phyloP scores from a whole-genome alignment of 2,888 invertebrate species.

The Acleris sparsana region DNA sequence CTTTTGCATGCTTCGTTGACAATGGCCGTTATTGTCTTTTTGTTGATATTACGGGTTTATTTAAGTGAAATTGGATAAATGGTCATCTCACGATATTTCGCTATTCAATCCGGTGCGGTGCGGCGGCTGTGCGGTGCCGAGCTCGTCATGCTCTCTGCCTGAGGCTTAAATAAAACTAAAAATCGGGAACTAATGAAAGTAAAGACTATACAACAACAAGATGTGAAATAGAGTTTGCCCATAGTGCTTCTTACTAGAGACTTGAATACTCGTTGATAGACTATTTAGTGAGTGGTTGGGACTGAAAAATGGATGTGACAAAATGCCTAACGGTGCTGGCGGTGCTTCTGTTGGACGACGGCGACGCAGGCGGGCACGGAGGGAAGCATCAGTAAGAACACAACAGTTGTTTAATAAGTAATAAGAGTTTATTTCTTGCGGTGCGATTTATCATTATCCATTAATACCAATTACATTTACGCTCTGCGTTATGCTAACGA shows the following conservation, averaged over 20 bases:
- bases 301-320: constrained; percentile 60
- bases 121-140: constrained; percentile 58
- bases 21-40: constrained; percentile 70
- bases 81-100: constrained; percentile 75
- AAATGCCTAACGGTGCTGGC: constrained; percentile 64
- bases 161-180: constrained; percentile 58
- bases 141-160: constrained; percentile 54
- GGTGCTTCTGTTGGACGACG: constrained; percentile 60
- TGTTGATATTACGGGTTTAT: constrained; percentile 80
- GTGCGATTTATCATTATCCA: constrained; percentile 36
- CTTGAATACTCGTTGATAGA: constrained; percentile 49
- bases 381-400: constrained; percentile 72
- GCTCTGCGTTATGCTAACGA: constrained; percentile 26
- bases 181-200: constrained; percentile 58
- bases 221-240: constrained; percentile 62
- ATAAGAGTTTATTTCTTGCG: constrained; percentile 23
- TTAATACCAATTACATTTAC: neutral
- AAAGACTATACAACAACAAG: constrained; percentile 59
- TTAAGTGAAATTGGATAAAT: constrained; percentile 84
- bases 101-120: constrained; percentile 70
- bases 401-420: constrained; percentile 6
- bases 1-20: constrained; percentile 60
- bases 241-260: constrained; percentile 52
- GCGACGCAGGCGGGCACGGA: constrained; percentile 72
- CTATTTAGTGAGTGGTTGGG: constrained; percentile 37